phyloP scores from a whole-genome alignment of 2,113 vertebrate species.

The Daboia siamensis region DNA sequence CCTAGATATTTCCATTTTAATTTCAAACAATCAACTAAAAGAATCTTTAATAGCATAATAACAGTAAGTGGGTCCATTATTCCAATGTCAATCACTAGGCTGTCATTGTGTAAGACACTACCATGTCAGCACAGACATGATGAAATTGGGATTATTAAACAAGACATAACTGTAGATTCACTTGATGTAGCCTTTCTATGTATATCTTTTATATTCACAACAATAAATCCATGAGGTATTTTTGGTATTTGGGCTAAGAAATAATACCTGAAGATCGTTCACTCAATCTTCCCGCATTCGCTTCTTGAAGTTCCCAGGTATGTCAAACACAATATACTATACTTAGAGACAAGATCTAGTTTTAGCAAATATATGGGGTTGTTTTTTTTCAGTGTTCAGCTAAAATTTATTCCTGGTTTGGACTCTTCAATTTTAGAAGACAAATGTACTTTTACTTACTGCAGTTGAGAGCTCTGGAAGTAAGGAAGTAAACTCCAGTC shows the following conservation, averaged over 20 bases:
- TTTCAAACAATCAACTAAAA: not conserved
- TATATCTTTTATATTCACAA: not conserved
- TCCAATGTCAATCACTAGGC: not conserved
- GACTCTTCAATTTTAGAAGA: not conserved
- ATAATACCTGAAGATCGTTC: not conserved
- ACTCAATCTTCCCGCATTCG: not conserved
- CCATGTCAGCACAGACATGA: not conserved
- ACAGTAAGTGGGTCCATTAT: not conserved
- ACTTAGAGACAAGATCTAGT: not conserved
- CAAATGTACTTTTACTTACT: not conserved
- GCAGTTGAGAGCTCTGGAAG: not conserved
- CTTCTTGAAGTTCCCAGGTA: not conserved
- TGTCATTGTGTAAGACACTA: not conserved
- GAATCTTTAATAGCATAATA: not conserved
- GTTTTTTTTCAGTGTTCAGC: not conserved
- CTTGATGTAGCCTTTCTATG: not conserved
- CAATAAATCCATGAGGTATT: not conserved
- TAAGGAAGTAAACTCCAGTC: not conserved
- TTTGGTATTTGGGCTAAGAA: not conserved
- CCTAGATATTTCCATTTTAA: not conserved
- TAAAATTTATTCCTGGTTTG: not conserved
- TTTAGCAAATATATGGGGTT: not conserved
- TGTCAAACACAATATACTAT: not conserved
- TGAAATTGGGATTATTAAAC: not conserved
- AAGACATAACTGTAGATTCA: not conserved